Evolutionary conservation across 1,140 invertebrate genomes (phyloP), one percentile per base, ranked within the genome.

Genomic region (Drosophila triauraria): DNA sequence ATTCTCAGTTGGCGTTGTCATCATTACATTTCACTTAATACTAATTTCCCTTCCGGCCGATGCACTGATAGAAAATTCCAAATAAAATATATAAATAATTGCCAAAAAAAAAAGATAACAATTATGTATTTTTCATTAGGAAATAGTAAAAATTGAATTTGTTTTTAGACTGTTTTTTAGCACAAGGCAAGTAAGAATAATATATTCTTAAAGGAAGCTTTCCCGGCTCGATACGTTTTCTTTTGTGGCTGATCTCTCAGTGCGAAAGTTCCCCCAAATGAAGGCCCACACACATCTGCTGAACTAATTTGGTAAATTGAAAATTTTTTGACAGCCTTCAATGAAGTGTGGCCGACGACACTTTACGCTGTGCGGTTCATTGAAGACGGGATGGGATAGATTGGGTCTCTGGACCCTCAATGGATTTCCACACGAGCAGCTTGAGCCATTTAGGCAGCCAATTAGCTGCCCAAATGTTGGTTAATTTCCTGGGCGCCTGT

Each of bases 391-490:
- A 76, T 58, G 35, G 60, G 12, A 20, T 57, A 20, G 60, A 17
- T 57, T 78, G 65, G 43, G 58, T 27, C 53, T 43, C 17, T 17
- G 40, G 58, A 25, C 40, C 46, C 53, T 72, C 47, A 71, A 75
- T 78, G 85, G 80, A 90, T 72, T 88, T 88, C 84, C 84, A 88
- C 84, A 88, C 84, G 84, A 88, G 80, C 85, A 84, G 72, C 71
- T 80, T 78, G 76, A 79, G 81, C 81, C 86, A 80, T 85, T 84
- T 84, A 90, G 85, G 75, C 85, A 72, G 80, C 85, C 85, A 90
- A 90, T 90, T 90, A 90, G 85, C 75, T 90, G 82, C 75, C 81
- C 86, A 90, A 90, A 90, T 85, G 85, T 90, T 90, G 86, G 75
- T 90, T 90, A 91, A 90, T 90, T 90, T 90, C 75, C 65, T 63